Evolutionary conservation across 2,113 vertebrate genomes (phyloP).

Genomic region (Oxyura jamaicensis): DNA sequence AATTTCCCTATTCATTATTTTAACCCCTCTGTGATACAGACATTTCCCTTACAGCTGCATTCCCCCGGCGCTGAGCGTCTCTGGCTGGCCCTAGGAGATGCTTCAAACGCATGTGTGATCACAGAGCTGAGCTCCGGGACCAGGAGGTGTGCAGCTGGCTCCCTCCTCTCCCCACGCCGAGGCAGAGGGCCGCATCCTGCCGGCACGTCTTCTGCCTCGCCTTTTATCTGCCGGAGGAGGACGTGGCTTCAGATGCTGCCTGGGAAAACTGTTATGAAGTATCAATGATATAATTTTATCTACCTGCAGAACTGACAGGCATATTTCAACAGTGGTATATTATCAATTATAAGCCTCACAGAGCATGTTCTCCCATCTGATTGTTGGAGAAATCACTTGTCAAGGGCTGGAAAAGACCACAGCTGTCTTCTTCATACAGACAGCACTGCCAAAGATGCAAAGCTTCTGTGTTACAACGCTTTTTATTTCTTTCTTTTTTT

Average conservation of each 20-base stretch:
- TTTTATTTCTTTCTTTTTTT: not conserved
- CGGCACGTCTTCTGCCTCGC: not conserved
- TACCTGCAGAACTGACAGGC: constrained; percentile 48
- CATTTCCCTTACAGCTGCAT: not conserved
- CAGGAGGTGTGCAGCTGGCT: not conserved
- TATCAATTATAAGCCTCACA: constrained; percentile 68
- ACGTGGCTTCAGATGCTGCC: not conserved
- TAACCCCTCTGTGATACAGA: not conserved
- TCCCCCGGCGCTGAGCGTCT: rapidly evolving
- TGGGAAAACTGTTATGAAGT: constrained; percentile 9
- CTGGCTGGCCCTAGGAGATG: not conserved
- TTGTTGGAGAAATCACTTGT: constrained; percentile 63
- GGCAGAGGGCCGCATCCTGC: not conserved
- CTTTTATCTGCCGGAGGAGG: not conserved
- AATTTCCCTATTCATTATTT: not conserved
- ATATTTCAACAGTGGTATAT: constrained; percentile 40
- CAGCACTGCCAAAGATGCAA: not conserved
- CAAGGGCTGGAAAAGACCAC: constrained; percentile 57
- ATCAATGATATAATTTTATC: constrained; percentile 38
- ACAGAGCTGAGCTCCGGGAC: not conserved
- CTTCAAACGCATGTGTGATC: not conserved
- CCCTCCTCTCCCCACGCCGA: rapidly evolving
- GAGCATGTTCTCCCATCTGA: constrained; percentile 59
- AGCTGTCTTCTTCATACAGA: constrained; percentile 8
- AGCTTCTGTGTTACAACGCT: not conserved